Conservation (phyloP, 1,140 invertebrate species). For the Pentalonia nigronervosa region DNA sequence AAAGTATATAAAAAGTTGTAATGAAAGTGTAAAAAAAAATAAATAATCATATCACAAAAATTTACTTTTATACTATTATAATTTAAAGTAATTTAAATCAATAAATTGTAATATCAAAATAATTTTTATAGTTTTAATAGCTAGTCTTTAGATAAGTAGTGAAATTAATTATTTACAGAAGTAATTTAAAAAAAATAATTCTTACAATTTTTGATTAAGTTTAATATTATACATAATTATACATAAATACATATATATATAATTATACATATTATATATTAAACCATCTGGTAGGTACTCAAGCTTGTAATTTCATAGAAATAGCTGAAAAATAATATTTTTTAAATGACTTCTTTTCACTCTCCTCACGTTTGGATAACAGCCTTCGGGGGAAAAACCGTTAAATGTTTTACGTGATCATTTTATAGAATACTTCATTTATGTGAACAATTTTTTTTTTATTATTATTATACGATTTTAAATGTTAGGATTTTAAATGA, state of each 20-base stretch:
- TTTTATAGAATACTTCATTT: conserved; percentile 17
- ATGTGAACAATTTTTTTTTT: not conserved
- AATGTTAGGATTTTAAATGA: not conserved
- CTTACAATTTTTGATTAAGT: not conserved
- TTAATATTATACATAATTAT: too few species aligned
- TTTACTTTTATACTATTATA: not conserved
- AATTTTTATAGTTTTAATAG: not conserved
- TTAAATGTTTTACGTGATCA: not conserved
- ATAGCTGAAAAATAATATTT: not conserved
- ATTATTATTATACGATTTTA: not conserved
- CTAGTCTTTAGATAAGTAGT: too few species aligned
- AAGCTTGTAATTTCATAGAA: not conserved
- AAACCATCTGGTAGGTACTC: not conserved
- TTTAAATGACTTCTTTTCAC: not conserved
- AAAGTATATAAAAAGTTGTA: too few species aligned
- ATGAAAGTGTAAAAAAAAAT: not conserved
- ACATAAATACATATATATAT: too few species aligned
- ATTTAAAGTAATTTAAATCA: not conserved
- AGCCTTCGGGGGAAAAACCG: not conserved
- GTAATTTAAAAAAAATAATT: not conserved
- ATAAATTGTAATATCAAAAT: not conserved
- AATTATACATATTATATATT: not conserved
- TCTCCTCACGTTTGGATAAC: not conserved
- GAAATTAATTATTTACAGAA: not conserved
- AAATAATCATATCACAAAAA: not conserved